Evolutionary conservation across 53 echinoderm and acorn worm species (phyloP).

Genomic region (Antedon mediterranea): DNA sequence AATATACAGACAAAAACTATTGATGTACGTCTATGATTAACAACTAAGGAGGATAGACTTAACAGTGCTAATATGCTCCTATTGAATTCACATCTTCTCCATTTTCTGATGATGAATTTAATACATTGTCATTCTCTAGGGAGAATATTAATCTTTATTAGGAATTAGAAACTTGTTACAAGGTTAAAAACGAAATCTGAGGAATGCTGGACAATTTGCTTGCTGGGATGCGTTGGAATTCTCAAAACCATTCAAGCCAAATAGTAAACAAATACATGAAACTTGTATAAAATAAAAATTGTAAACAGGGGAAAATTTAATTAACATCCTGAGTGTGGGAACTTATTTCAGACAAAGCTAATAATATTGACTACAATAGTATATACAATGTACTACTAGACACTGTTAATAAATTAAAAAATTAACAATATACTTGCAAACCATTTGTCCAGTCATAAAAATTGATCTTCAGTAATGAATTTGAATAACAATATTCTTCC

Average conservation of each 20-base stretch:
- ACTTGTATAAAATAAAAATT: no score
- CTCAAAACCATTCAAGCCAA: background rate
- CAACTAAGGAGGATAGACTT: background rate
- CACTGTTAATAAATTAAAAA: no score
- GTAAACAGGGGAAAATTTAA: no score
- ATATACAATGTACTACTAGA: no score
- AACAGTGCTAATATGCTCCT: background rate
- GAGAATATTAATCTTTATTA: background rate
- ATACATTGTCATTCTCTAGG: background rate
- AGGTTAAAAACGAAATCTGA: background rate
- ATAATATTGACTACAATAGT: no score
- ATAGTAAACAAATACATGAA: no score
- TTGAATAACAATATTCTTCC: no score
- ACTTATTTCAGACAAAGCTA: no score
- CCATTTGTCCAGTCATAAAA: no score
- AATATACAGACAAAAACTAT: background rate
- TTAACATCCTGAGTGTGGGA: no score
- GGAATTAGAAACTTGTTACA: background rate
- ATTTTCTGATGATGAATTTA: background rate
- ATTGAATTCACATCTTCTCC: background rate
- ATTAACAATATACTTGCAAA: no score
- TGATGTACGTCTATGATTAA: background rate
- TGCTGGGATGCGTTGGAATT: background rate
- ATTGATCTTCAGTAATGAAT: no score
- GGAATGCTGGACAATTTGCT: background rate